Conservation (phyloP, 2,888 invertebrate genomes). For the Cerceris rybyensis region DNA sequence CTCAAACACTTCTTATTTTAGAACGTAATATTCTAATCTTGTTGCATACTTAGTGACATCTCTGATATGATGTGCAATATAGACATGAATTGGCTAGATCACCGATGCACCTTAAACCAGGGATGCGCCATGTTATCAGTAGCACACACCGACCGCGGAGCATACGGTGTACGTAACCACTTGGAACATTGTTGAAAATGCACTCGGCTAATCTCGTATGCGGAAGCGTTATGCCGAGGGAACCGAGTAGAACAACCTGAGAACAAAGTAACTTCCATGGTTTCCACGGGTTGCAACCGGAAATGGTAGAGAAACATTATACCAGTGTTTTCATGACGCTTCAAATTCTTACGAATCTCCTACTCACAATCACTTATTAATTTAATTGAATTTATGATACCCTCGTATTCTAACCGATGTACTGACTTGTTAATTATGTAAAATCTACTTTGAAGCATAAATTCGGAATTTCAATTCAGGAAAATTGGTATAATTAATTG, state of each 20-base stretch:
- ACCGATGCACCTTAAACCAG: conserved; percentile 33
- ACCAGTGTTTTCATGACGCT: not conserved
- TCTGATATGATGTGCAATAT: conserved; percentile 55
- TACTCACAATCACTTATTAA: no score
- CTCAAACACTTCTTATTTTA: no score
- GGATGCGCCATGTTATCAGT: conserved; percentile 50
- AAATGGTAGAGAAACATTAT: conserved; percentile 21
- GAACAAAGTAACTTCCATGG: conserved; percentile 29
- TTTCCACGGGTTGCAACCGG: conserved; percentile 11
- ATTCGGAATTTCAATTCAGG: no score
- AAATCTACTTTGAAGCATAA: no score
- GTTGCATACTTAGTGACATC: conserved; percentile 42
- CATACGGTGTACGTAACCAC: conserved; percentile 22
- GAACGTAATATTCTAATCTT: conserved; percentile 32
- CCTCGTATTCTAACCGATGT: no score
- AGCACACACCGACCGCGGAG: conserved; percentile 34
- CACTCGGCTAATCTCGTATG: conserved; percentile 58
- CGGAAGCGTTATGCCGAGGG: conserved; percentile 38
- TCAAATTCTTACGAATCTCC: no score
- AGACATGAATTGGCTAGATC: conserved; percentile 52
- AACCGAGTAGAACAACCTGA: conserved; percentile 39
- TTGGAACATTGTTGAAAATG: conserved; percentile 42
- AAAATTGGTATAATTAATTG: no score
- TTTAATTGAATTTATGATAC: no score
- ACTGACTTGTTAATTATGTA: no score